Conservation (phyloP, 2,797 vertebrate species). For the Crocodylus rhombifer region DNA sequence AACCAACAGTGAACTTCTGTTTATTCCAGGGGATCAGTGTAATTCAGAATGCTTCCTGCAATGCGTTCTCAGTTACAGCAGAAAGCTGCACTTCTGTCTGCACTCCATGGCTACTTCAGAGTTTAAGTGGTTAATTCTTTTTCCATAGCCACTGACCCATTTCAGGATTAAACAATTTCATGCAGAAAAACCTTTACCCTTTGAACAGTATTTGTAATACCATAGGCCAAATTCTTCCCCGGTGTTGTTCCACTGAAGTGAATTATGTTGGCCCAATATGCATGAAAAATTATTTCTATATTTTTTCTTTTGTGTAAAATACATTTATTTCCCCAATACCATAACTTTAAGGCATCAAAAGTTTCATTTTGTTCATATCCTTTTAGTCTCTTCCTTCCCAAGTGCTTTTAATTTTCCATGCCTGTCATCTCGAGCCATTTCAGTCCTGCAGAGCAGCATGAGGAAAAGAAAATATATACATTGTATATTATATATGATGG, state of each 20-base stretch:
- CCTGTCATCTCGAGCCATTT: slow-evolving; percentile 6
- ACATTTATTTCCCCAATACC: background rate
- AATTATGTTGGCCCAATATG: background rate
- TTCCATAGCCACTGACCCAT: background rate
- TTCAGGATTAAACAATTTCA: background rate
- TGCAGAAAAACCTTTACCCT: background rate
- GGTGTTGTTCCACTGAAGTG: background rate
- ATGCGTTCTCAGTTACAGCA: no score
- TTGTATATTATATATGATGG: slow-evolving; percentile 45
- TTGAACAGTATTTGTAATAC: background rate
- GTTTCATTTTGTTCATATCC: slow-evolving; percentile 7
- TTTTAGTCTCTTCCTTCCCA: background rate
- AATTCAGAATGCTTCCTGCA: no score
- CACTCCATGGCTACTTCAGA: no score
- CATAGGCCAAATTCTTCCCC: background rate
- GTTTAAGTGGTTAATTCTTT: background rate
- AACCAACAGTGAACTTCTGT: no score
- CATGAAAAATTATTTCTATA: background rate
- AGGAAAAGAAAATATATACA: slow-evolving; percentile 12
- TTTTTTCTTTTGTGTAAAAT: background rate
- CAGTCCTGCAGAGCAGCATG: background rate
- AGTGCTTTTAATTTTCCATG: slow-evolving; percentile 43
- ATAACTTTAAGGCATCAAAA: background rate
- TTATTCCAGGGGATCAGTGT: no score
- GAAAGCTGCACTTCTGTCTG: no score